Conservation (phyloP, 1,140 invertebrate species). For the Aphaenogaster floridana region DNA sequence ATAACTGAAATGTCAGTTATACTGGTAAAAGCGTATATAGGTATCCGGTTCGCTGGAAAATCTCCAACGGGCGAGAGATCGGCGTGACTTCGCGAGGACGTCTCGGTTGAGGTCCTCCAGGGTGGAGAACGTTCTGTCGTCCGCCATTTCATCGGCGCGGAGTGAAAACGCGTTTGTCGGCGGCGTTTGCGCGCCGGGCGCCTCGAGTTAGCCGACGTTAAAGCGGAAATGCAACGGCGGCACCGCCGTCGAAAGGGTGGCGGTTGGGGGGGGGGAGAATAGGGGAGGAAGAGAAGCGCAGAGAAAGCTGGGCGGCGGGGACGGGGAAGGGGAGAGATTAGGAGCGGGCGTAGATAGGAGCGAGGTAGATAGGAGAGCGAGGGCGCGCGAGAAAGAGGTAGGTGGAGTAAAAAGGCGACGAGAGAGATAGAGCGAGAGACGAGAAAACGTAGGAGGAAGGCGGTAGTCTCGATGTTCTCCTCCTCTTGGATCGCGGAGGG, state of each 20-base stretch:
- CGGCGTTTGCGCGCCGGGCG: slow-evolving; percentile 78
- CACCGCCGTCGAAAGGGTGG: slow-evolving; percentile 22
- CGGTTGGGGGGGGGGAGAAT: background rate
- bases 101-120: slow-evolving; percentile 24
- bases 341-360: slow-evolving; percentile 8
- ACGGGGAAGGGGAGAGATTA: slow-evolving; percentile 49
- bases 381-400: slow-evolving; percentile 38
- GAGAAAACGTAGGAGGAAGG: slow-evolving; percentile 82
- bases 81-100: background rate
- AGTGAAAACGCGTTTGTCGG: slow-evolving; percentile 75
- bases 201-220: slow-evolving; percentile 76
- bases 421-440: slow-evolving; percentile 53
- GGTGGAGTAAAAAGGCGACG: slow-evolving; percentile 44
- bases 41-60: background rate
- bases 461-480: slow-evolving; percentile 85
- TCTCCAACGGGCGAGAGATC: background rate
- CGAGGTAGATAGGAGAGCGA: slow-evolving; percentile 65
- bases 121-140: slow-evolving; percentile 76
- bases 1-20: slow-evolving; percentile 8
- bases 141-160: slow-evolving; percentile 82
- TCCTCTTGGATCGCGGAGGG: slow-evolving; percentile 83
- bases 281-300: slow-evolving; percentile 37
- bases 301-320: slow-evolving; percentile 43
- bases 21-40: background rate
- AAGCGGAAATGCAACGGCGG: slow-evolving; percentile 72